Evolutionary conservation across 2,888 invertebrate species (phyloP), one percentile per base, ranked within the genome.

Genomic region (Vanessa cardui): DNA sequence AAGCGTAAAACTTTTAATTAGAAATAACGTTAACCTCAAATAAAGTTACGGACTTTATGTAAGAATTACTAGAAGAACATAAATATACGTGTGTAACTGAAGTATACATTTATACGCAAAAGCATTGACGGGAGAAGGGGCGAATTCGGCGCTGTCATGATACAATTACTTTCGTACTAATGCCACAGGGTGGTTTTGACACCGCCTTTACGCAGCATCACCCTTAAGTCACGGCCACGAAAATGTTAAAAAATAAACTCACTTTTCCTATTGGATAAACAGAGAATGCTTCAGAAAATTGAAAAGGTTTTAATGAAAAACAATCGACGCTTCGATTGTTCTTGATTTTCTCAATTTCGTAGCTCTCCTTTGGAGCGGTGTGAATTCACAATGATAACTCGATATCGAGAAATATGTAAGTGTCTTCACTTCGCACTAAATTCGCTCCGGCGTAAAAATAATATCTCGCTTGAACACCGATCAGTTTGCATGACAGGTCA

Each of bases 401-500:
- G 56, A 12, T 39, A 33, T 56, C 12, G 39, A 9, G 39, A 56
- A 56, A 9, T 39, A 33, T 33, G 20, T 56, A 56, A 39, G 18
- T 18, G 33, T 59, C 26, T 26, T 26, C 26, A 2, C 26, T 26
- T 26, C 26, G 26, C 26, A 46, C 12, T 58, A 26, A 31, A 58
- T 18, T 64, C n/a, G 26, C 50, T 44, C 15, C 49, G 12, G 21
- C 26, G 44, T 12, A 49, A 58, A n/a, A 56, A 56, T 31, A 56
- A 64, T 26, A 44, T 84, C 83, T 81, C 78, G 80, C 77, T 76
- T 74, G 67, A 77, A 72, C 76, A 74, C 77, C 80, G 83, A 85
- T 85, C 83, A 81, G 78, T 80, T 76, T 78, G 77, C 81, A 82
- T 78, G 81, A 79, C 78, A 80, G 83, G 78, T 82, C 78, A 79